Base-by-base conservation (phyloP, 2,888 invertebrate genomes). In the Oscheius onirici region DNA sequence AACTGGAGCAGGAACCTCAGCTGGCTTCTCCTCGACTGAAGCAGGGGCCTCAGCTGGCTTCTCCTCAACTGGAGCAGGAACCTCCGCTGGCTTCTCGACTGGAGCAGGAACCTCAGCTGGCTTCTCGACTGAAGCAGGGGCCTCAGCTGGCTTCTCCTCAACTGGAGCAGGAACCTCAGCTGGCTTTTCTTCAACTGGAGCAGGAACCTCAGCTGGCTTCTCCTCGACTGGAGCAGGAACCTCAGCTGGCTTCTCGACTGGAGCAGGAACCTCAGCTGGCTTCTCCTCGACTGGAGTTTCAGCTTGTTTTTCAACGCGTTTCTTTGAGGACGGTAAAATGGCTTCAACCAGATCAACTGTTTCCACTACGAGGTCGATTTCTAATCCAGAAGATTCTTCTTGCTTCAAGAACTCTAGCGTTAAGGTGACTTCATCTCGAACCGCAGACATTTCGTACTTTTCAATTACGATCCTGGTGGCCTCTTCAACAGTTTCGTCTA, bases 81-180 rank as follows among this genome's bases (percentile, higher is more conserved):
- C 60, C 20, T 60, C 60, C 6, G 13, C 41, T 20, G 60, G 60
- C 10, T 17, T 40, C 41, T 40, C 60, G 5, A 40, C 40, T 13
- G 26, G 11, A 40, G 13, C 60, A 8, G 55, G 22, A 8, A 26
- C 55, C 22, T 55, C 55, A 10, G 26, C 55, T n/a, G 60, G 17
- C n/a, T 20, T 43, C 41, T 43, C 26, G 22, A 55, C 55, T 44
- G 61, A n/a, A 43, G 61, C 44, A 10, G 44, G 11, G 13, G n/a
- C 61, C 44, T 65, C 65, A 24, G 20, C 49, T 22, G 8, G 8
- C 52, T 65, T 52, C 52, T 65, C 51, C 51, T 51, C 51, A 51
- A 51, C 51, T 51, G 51, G 51, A 51, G 51, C 51, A 10, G 51
- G 51, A 8, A 51, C 51, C 17, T 51, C 51, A n/a, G 51, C 51